Conservation (phyloP, 2,888 invertebrate genomes). For the Lasioglossum pauxillum region DNA sequence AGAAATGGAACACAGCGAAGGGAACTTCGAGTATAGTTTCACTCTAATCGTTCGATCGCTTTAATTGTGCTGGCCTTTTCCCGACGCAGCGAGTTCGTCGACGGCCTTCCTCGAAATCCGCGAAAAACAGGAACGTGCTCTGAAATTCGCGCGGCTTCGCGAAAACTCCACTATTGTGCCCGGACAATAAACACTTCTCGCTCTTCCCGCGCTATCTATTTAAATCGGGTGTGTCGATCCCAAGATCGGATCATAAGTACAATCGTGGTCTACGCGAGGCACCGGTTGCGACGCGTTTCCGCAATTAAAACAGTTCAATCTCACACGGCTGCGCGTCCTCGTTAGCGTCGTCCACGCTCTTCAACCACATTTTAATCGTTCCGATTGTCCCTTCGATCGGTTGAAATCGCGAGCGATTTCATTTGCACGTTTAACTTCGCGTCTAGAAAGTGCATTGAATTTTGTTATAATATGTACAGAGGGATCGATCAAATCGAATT, state of each 20-base stretch:
- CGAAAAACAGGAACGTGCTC: background rate
- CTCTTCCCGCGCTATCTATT: background rate
- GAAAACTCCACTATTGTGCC: background rate
- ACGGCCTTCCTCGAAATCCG: background rate
- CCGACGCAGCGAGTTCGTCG: constrained; percentile 12
- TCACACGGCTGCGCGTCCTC: background rate
- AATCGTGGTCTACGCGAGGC: constrained; percentile 6
- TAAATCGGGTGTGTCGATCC: constrained; percentile 16
- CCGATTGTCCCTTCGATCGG: background rate
- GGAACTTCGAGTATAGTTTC: background rate
- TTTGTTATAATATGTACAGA: background rate
- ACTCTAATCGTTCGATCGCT: background rate
- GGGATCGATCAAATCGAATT: background rate
- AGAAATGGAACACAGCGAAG: background rate
- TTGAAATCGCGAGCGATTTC: background rate
- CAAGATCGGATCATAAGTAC: background rate
- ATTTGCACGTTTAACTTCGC: background rate
- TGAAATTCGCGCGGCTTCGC: background rate
- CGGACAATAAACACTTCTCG: background rate
- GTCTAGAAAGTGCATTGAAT: background rate
- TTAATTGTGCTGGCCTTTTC: constrained; percentile 16
- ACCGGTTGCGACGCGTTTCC: background rate
- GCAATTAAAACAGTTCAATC: background rate
- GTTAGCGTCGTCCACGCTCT: background rate
- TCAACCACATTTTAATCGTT: background rate